phyloP scores from a whole-genome alignment of 2,888 invertebrate genomes.

The Andricus curvator region DNA sequence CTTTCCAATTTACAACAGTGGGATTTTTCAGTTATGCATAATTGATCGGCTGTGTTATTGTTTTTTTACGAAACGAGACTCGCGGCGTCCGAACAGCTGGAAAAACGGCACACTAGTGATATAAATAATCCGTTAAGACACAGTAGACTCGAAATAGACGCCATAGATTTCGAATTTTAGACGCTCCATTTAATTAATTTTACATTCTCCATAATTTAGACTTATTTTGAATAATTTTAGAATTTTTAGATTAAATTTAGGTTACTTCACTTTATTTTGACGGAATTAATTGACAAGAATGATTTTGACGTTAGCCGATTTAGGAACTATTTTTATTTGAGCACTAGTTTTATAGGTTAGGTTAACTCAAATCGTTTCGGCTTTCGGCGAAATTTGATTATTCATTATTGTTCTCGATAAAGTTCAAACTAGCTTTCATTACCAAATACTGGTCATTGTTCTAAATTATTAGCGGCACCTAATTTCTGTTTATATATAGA shows the following conservation, averaged over 20 bases:
- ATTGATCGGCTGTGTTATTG: constrained; percentile 24
- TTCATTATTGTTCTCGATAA: background rate
- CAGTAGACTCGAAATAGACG: constrained; percentile 73
- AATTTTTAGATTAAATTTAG: background rate
- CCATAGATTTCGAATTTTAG: constrained; percentile 44
- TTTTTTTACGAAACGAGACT: constrained; percentile 1
- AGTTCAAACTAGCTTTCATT: background rate
- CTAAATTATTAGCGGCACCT: background rate
- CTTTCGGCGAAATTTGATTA: background rate
- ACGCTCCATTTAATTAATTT: background rate
- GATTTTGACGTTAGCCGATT: constrained; percentile 18
- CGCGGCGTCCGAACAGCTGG: constrained; percentile 53
- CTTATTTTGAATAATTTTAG: background rate
- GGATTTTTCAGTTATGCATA: constrained; percentile 8
- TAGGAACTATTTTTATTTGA: background rate
- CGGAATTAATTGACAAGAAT: background rate
- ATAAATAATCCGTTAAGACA: constrained; percentile 76
- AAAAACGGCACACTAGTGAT: constrained; percentile 68
- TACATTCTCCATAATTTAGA: background rate
- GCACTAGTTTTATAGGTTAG: background rate
- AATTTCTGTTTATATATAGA: background rate
- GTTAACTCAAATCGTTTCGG: background rate
- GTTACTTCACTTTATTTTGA: background rate
- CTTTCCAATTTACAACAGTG: constrained; percentile 9
- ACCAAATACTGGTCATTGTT: accelerated